These are phyloP conservation scores for Drosophila tripunctata DNA, from an alignment of 2,888 invertebrate genomes.

Conservation along the genomic window DNA sequence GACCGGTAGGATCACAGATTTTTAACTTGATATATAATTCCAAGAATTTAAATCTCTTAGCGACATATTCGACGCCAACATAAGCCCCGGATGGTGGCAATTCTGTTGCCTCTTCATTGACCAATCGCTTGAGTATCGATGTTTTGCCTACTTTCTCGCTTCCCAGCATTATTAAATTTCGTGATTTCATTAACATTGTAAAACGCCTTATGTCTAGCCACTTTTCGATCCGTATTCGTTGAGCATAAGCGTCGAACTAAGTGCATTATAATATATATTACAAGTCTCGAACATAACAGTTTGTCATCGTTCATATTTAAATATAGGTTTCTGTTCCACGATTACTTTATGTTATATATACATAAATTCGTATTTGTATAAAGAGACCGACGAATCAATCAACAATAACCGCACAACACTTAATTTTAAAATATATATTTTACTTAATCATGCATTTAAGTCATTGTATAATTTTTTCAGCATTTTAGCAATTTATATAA, in stretches of 20 bases:
- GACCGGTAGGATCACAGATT: slow-evolving; percentile 45
- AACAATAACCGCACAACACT: too few relatives aligned
- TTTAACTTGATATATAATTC: slow-evolving; percentile 9
- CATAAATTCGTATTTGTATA: too few relatives aligned
- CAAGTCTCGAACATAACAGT: too few relatives aligned
- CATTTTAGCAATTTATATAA: too few relatives aligned
- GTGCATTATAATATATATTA: too few relatives aligned
- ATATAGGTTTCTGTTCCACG: too few relatives aligned
- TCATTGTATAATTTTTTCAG: too few relatives aligned
- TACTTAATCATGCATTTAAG: too few relatives aligned
- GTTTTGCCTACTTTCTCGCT: slow-evolving; percentile 47
- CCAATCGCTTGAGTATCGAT: slow-evolving; percentile 26
- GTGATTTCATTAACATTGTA: background rate
- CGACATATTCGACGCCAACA: slow-evolving; percentile 23
- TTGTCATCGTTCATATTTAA: too few relatives aligned
- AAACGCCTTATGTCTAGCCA: background rate
- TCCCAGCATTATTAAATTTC: slow-evolving; percentile 33
- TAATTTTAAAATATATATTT: too few relatives aligned
- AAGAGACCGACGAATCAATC: too few relatives aligned
- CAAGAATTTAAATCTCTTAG: background rate
- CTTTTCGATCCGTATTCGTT: background rate
- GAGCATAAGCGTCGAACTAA: slow-evolving; percentile 6
- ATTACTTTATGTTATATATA: too few relatives aligned
- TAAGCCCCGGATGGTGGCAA: background rate
- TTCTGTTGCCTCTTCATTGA: background rate